Conservation (phyloP, 2,888 invertebrate genomes). For the Hemithea aestivaria region DNA sequence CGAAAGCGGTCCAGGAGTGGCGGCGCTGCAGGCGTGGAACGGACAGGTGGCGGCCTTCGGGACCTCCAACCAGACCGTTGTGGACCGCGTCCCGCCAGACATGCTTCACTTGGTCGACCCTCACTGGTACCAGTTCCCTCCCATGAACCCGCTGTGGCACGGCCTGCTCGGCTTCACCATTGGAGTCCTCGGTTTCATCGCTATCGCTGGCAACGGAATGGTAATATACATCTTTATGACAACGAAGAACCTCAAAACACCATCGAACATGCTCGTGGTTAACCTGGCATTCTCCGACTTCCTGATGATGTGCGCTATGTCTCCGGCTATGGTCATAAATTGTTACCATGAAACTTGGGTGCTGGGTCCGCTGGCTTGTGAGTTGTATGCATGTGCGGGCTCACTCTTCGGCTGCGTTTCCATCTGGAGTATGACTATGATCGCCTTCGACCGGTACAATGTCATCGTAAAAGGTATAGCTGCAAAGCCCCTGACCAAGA, state of each 20-base stretch:
- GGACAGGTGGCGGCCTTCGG: constrained; percentile 69
- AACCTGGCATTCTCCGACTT: constrained; percentile 96
- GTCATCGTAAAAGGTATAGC: constrained; percentile 95
- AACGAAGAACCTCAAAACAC: constrained; percentile 84
- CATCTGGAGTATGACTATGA: constrained; percentile 96
- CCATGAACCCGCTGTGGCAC: constrained; percentile 94
- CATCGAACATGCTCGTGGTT: constrained; percentile 93
- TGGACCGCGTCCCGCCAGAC: constrained; percentile 87
- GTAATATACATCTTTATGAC: constrained; percentile 85
- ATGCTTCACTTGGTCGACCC: constrained; percentile 87
- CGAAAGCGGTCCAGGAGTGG: constrained; percentile 66
- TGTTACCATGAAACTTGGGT: constrained; percentile 89
- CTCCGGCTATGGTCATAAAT: constrained; percentile 89
- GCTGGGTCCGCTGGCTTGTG: constrained; percentile 88
- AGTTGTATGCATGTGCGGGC: constrained; percentile 91
- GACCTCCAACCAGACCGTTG: constrained; percentile 86
- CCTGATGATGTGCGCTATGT: constrained; percentile 91
- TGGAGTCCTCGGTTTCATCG: constrained; percentile 84
- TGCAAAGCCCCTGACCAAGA: constrained; percentile 90
- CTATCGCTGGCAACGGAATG: constrained; percentile 85
- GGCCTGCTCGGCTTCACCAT: constrained; percentile 89
- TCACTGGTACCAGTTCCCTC: constrained; percentile 93
- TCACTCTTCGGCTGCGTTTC: constrained; percentile 94
- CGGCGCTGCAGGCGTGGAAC: constrained; percentile 71
- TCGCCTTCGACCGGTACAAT: constrained; percentile 94